Percentiles rank a stretch among this genome's conserved stretches.
Evolutionary conservation across 2,888 invertebrate species (phyloP).

Genomic region (Calameuta filiformis): DNA sequence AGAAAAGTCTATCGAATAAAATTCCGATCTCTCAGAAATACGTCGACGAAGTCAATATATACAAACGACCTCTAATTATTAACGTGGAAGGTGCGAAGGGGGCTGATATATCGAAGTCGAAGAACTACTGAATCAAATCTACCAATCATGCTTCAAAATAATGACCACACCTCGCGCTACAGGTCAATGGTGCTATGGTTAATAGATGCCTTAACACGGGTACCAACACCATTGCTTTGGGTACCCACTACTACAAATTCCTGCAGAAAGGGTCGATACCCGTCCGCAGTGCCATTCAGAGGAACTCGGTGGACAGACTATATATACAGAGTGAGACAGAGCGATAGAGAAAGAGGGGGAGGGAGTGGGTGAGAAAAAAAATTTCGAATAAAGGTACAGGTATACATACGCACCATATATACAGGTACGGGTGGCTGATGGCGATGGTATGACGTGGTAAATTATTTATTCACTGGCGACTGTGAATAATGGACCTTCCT

Average conservation of each 20-base stretch:
- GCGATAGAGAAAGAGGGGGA: background rate
- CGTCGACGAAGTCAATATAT: background rate
- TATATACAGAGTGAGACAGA: background rate
- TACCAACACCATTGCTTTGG: background rate
- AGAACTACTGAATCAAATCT: conserved; percentile 34
- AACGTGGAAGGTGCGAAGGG: conserved; percentile 2
- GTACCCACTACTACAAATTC: background rate
- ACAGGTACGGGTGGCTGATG: conserved; percentile 35
- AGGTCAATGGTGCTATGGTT: background rate
- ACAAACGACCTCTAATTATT: conserved; percentile 13
- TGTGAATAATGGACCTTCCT: conserved; percentile 57
- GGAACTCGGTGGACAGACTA: background rate
- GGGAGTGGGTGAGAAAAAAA: background rate
- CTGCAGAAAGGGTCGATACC: background rate
- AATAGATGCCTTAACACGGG: background rate
- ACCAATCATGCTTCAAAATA: conserved; percentile 38
- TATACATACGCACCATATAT: background rate
- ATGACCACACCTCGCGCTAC: conserved; percentile 20
- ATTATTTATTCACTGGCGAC: conserved; percentile 61
- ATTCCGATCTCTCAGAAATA: background rate
- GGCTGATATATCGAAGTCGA: conserved; percentile 10
- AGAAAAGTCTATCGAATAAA: background rate
- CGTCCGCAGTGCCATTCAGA: background rate
- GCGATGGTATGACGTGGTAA: conserved; percentile 53
- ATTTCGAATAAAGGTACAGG: background rate